Evolutionary conservation across 2,113 vertebrate genomes (phyloP).

Genomic region (Ophthalmotilapia sp.): DNA sequence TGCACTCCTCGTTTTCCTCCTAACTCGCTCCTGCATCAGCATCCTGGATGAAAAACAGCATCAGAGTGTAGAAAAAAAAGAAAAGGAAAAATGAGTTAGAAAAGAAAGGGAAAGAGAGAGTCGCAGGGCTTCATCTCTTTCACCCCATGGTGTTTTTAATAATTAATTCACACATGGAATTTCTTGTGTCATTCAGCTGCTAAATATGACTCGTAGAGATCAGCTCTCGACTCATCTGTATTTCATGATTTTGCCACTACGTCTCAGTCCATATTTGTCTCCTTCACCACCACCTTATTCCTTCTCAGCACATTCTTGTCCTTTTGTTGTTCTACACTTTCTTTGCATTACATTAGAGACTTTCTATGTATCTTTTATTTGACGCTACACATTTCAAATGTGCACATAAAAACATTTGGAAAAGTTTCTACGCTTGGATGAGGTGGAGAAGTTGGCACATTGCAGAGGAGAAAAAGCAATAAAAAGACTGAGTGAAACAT

Average conservation of each 20-base stretch:
- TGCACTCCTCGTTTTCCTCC: neutral
- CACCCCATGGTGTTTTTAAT: slow-evolving; percentile 3
- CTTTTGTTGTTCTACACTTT: neutral
- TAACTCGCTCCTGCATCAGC: neutral
- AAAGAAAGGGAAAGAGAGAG: neutral
- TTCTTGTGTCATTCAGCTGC: neutral
- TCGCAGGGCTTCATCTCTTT: neutral
- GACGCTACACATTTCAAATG: neutral
- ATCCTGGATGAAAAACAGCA: neutral
- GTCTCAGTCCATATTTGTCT: neutral
- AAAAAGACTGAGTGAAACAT: neutral
- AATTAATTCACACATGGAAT: slow-evolving; percentile 28
- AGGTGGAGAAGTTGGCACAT: neutral
- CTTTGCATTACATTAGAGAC: neutral
- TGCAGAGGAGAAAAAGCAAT: neutral
- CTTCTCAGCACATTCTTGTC: neutral
- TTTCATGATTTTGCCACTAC: slow-evolving; percentile 10
- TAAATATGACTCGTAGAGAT: slow-evolving; percentile 26
- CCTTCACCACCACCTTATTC: neutral
- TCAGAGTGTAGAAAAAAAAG: neutral
- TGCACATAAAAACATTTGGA: neutral
- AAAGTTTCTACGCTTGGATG: neutral
- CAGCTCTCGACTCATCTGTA: slow-evolving; percentile 6
- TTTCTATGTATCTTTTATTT: neutral
- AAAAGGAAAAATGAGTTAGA: neutral